A percentile compares a stretch with the other conserved stretches of the same genome.
These are phyloP conservation scores for Eurypyga helias DNA, from an alignment of 2,113 vertebrate species.

Conservation along the genomic window DNA sequence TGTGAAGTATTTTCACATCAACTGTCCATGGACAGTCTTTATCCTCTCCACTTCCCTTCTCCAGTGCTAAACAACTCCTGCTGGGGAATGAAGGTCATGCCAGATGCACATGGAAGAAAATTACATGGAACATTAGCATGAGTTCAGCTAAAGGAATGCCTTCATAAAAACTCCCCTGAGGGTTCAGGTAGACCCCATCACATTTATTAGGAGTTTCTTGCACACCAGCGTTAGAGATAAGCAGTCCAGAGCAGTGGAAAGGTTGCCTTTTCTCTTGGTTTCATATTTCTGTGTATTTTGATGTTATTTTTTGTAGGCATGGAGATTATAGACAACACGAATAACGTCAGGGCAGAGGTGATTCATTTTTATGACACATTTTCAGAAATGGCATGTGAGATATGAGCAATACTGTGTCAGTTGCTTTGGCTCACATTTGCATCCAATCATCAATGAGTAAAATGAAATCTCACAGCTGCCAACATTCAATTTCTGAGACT, in stretches of 20 bases:
- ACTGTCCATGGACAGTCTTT: not conserved
- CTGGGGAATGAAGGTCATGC: not conserved
- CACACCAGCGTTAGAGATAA: not conserved
- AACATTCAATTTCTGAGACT: not conserved
- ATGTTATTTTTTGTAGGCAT: not conserved
- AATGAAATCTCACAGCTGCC: conserved; percentile 25
- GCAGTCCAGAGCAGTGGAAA: not conserved
- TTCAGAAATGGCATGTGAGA: not conserved
- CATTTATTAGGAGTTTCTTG: not conserved
- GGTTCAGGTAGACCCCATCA: not conserved
- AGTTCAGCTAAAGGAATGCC: not conserved
- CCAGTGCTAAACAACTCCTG: not conserved
- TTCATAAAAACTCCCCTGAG: conserved; percentile 3
- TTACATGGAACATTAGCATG: not conserved
- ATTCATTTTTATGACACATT: conserved; percentile 32
- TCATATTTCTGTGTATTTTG: not conserved
- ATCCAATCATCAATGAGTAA: not conserved
- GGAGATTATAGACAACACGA: not conserved
- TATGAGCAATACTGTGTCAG: not conserved
- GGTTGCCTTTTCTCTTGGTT: not conserved
- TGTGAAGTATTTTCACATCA: not conserved
- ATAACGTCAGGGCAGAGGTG: not conserved
- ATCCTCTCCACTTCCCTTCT: not conserved
- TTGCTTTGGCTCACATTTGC: not conserved
- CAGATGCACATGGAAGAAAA: not conserved